These are phyloP conservation scores for Sinotaia quadrata DNA, from an alignment of 2,888 invertebrate species.

Conservation along the genomic window DNA sequence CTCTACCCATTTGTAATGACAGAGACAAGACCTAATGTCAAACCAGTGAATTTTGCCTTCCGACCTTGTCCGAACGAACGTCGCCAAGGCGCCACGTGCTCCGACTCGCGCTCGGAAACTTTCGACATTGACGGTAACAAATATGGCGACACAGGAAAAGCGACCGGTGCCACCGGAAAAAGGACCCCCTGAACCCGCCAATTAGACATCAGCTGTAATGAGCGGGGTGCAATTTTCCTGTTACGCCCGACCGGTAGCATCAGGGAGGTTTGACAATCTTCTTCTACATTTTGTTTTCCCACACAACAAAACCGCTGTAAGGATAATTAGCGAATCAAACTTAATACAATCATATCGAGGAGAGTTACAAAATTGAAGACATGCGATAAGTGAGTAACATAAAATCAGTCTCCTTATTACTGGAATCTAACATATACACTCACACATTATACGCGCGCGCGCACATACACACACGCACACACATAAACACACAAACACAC, in stretches of 20 bases:
- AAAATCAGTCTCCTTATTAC: too few species aligned
- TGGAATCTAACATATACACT: too few species aligned
- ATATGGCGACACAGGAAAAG: conserved; percentile 37
- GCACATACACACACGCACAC: neutral
- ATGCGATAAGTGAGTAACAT: too few species aligned
- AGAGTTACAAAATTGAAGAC: too few species aligned
- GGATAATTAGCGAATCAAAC: conserved; percentile 1
- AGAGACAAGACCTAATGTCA: conserved; percentile 28
- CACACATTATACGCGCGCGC: too few species aligned
- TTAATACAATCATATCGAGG: too few species aligned
- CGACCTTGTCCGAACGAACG: conserved; percentile 26
- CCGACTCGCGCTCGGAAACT: conserved; percentile 26
- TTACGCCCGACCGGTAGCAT: conserved; percentile 15
- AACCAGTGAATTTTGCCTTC: conserved; percentile 24
- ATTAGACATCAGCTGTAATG: conserved; percentile 18
- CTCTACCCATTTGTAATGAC: conserved; percentile 21
- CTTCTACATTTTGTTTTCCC: conserved; percentile 16
- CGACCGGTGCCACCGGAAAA: conserved; percentile 20
- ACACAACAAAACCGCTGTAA: conserved; percentile 13
- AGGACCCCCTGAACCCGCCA: conserved; percentile 10
- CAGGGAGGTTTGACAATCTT: conserved; percentile 11
- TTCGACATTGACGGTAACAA: conserved; percentile 38
- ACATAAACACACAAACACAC: conserved; percentile 2
- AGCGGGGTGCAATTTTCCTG: conserved; percentile 22
- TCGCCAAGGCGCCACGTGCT: conserved; percentile 24